Conservation (phyloP, 1,140 invertebrate genomes). For the Maniola jurtina region DNA sequence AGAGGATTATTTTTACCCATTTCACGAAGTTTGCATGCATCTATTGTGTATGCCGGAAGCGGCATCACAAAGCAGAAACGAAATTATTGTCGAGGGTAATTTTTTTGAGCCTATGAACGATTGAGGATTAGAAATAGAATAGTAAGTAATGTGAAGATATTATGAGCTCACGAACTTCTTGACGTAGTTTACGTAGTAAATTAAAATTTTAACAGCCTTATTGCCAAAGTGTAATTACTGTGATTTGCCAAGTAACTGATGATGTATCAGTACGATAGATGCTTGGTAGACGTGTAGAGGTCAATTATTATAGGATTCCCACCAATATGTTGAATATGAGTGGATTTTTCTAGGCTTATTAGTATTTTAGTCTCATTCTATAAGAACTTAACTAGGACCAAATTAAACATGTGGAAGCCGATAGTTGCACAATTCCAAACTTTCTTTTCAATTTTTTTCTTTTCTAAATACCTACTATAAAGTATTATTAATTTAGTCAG, state of each 20-base stretch:
- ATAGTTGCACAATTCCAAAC: too few species aligned
- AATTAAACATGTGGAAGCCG: too few species aligned
- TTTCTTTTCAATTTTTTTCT: too few species aligned
- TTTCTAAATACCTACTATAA: too few species aligned
- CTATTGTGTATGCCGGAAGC: constrained; percentile 73
- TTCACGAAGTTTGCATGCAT: constrained; percentile 75
- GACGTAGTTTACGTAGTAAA: constrained; percentile 5
- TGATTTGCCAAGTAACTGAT: neutral
- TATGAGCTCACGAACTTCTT: constrained; percentile 2
- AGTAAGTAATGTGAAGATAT: constrained; percentile 9
- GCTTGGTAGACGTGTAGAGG: too few species aligned
- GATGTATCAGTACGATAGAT: too few species aligned
- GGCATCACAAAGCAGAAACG: constrained; percentile 64
- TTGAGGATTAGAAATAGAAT: constrained; percentile 55
- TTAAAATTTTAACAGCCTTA: neutral
- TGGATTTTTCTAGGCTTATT: too few species aligned
- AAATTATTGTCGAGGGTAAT: constrained; percentile 56
- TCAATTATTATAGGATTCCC: too few species aligned
- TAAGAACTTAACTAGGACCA: too few species aligned
- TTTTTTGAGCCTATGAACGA: constrained; percentile 52
- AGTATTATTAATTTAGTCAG: too few species aligned
- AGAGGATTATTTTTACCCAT: constrained; percentile 77
- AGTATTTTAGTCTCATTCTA: too few species aligned
- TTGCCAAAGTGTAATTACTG: neutral
- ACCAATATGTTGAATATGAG: too few species aligned